Evolutionary conservation across 2,888 invertebrate genomes (phyloP), one percentile per base, ranked within the genome.

Genomic region (Dynastes tityus): DNA sequence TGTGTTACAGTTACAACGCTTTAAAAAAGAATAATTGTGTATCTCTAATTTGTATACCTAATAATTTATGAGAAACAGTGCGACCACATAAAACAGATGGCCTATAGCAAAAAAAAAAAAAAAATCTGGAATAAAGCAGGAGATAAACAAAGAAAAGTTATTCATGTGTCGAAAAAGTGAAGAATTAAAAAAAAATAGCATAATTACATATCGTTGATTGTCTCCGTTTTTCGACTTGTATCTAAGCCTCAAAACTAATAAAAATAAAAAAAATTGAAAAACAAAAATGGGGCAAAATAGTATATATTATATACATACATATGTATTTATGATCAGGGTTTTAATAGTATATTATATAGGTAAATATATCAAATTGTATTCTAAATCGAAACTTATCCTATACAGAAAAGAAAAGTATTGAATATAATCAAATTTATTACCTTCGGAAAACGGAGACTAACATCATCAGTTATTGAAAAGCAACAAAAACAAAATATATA

Each of bases 381-480:
- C n/a, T 53, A 53, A 53, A 16, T 16, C n/a, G 53, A 16, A 16
- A 53, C 1, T 53, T 53, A 53, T 16, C 16, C n/a, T 53, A 53
- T 16, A 5, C 53, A 5, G 6, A 5, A n/a, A 53, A 53, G n/a
- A 53, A 13, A 6, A 16, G 53, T 11, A n/a, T 53, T 1, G 16
- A 16, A 53, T 16, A 53, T 16, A n/a, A 53, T 6, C 16, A 16
- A 16, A n/a, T 53, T 53, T 53, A 13, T 53, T 53, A 16, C 16
- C 53, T n/a, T 55, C 71, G 73, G 37, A 61, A 73, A 73, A 73
- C 73, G 73, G 73, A 40, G 73, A 73, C 58, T 37, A 40, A 13
- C 55, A 71, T 55, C 16, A 55, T n/a, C 16, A 32, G 32, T 71
- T 61, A 40, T 9, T 40, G 40, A 45, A 61, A 58, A 61, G 73